Evolutionary conservation across 2,113 vertebrate genomes (phyloP), one percentile per base, ranked within the genome.

Genomic region (Colistium nudipinnis): DNA sequence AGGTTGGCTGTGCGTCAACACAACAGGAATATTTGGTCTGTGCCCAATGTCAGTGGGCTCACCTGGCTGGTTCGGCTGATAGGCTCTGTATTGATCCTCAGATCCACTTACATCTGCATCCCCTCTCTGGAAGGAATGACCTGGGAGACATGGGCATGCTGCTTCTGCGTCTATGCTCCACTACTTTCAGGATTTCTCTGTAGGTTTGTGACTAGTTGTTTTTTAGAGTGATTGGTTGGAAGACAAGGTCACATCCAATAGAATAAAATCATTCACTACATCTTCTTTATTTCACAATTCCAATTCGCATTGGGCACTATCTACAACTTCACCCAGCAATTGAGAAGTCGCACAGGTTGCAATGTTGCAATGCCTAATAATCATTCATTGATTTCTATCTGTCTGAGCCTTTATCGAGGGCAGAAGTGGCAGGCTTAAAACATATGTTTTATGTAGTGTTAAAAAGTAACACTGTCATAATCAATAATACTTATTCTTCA

Each of bases 31-130:
- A 61, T 61, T 67, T 6, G 20, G n/a, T 14, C 17, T 48, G 27
- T 7, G 9, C 63, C 47, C 68, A 85, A 80, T 81, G 68, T 62
- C 67, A 86, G 57, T 9, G 55, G 78, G 54, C 60, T 82, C 13
- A 53, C 82, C 74, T 82, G 67, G 62, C 70, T 70, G 78, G 38
- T 70, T 53, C 49, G 16, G 64, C 78, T 84, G 84, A 88, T 81
- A 78, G 83, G 54, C 49, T n/a, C 68, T 68, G 52, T 86, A 88
- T 89, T 78, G 83, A 89, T 89, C 66, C 27, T 38, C 47, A 59
- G 61, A 84, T 84, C 64, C 57, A 19, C 1, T 4, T 73, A 54
- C 64, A 80, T 66, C 73, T 82, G 69, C 57, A 36, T 70, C 33
- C 44, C 52, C 27, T 59, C 22, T 49, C 28, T 62, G 24, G n/a